phyloP scores from a whole-genome alignment of 2,888 invertebrate genomes.

The Drosophila neutralis region DNA sequence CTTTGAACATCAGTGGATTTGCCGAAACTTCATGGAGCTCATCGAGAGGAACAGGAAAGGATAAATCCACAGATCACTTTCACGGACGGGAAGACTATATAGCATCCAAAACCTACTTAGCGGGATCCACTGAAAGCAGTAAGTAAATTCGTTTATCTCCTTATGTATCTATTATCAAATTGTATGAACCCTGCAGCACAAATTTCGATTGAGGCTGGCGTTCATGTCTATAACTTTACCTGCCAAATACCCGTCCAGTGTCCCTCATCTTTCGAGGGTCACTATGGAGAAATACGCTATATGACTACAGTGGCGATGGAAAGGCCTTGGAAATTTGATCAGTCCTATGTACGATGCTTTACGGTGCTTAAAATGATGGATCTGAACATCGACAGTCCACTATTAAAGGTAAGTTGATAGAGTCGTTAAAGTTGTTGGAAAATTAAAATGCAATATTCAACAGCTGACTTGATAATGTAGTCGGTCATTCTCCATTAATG shows the following conservation, averaged over 20 bases:
- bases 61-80: slow-evolving; percentile 25
- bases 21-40: slow-evolving; percentile 71
- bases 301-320: slow-evolving; percentile 89
- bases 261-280: slow-evolving; percentile 86
- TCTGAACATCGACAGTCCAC: slow-evolving; percentile 84
- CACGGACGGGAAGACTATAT: slow-evolving; percentile 84
- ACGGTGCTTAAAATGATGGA: slow-evolving; percentile 92
- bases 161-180: accelerated
- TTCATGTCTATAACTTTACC: slow-evolving; percentile 85
- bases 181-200: slow-evolving; percentile 33
- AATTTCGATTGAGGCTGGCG: slow-evolving; percentile 84
- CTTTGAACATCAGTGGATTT: slow-evolving; percentile 63
- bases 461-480: neutral
- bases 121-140: slow-evolving; percentile 83
- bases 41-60: slow-evolving; percentile 6
- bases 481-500: neutral
- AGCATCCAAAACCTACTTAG: slow-evolving; percentile 84
- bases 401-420: slow-evolving; percentile 53
- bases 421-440: neutral
- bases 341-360: slow-evolving; percentile 88
- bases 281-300: slow-evolving; percentile 86
- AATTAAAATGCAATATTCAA: accelerated
- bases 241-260: slow-evolving; percentile 85
- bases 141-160: slow-evolving; percentile 2
- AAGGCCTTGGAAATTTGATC: slow-evolving; percentile 93